Evolutionary conservation across 2,113 vertebrate genomes (phyloP).

Genomic region (Chlorodrepanis virens): DNA sequence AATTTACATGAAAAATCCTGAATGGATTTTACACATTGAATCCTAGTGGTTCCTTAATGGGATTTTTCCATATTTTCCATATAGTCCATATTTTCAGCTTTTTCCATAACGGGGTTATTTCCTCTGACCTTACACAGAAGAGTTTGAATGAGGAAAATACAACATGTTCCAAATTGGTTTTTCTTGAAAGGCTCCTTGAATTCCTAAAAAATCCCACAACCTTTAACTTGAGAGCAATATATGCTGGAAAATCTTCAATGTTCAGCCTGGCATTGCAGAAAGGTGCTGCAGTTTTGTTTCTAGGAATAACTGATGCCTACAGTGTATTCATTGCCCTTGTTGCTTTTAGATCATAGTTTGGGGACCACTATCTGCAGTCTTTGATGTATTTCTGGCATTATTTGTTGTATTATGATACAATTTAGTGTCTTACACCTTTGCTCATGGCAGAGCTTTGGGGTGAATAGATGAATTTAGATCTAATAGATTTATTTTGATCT

Average conservation of each 20-base stretch:
- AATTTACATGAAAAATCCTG: background rate
- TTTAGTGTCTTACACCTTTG: background rate
- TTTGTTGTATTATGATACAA: background rate
- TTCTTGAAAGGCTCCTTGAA: background rate
- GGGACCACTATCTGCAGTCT: background rate
- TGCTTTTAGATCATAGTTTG: background rate
- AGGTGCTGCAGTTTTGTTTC: background rate
- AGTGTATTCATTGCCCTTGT: background rate
- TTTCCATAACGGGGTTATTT: background rate
- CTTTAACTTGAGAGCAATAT: background rate
- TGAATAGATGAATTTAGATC: background rate
- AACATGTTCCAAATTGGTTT: fast-evolving
- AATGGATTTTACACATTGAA: no score
- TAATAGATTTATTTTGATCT: fast-evolving
- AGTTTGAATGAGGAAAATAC: background rate
- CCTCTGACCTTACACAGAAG: background rate
- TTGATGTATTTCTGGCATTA: background rate
- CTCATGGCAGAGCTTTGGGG: background rate
- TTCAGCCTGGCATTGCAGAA: background rate
- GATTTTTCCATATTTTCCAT: no score
- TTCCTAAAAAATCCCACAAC: background rate
- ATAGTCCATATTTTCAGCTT: no score
- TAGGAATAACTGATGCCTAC: background rate
- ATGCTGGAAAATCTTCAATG: background rate
- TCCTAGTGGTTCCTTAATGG: background rate